Evolutionary conservation across 2,113 vertebrate genomes (phyloP), one percentile per base, ranked within the genome.

Genomic region (Chamaetylas fuelleborni): DNA sequence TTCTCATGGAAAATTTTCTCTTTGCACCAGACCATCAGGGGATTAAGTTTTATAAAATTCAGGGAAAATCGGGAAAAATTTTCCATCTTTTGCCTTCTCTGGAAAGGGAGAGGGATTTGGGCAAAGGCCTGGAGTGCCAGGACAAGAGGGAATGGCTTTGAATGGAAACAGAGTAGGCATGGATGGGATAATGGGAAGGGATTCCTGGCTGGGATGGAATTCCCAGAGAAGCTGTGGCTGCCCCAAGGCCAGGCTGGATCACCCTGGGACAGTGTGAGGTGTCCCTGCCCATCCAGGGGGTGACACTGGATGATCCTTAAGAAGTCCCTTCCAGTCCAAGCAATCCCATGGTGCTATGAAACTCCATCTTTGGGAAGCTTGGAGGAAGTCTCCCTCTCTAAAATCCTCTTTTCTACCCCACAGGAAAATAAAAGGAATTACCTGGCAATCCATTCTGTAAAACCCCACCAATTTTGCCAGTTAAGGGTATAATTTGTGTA

Each of bases 21-120:
- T n/a, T 23, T 22, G 29, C 58, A 28, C 1, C 3, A 62, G 47
- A 40, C 7, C 45, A 33, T 5, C 4, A 10, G 47, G 9, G 10
- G 11, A n/a, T 8, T 2, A 28, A n/a, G 0, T 6, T 28, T 20
- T 8, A 10, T 28, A n/a, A 20, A 78, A 51, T 28, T 14, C 29
- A 20, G 13, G 12, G 7, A 17, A 42, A 78, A 62, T 3, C 0
- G 0, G 17, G 34, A 13, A 26, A 26, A 3, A 2, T 78, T 62
- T 78, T 5, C 45, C 14, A 12, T 26, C 9, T 26, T 42, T 62
- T 40, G 18, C 23, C 8, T 62, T 51, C 36, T 22, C 36, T 40
- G n/a, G n/a, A n/a, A n/a, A n/a, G n/a, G 29, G 13, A 62, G 29
- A 62, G 13, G 8, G 29, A 42, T 62, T 22, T n/a, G 36, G 36